Conservation (phyloP, 2,113 vertebrate genomes). For the Himantopus leucocephalus region DNA sequence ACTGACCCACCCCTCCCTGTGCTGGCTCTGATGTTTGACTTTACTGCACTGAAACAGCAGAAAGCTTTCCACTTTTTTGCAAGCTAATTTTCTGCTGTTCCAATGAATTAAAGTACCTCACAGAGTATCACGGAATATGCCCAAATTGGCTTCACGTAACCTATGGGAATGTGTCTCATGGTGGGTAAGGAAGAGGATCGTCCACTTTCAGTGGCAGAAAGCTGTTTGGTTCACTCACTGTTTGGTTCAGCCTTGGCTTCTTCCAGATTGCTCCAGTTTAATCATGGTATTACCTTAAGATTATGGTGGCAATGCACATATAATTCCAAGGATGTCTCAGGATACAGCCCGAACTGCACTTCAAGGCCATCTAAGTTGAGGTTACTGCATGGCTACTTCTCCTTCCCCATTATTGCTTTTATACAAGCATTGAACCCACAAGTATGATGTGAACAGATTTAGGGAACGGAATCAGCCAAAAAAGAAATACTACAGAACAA, state of each 20-base stretch:
- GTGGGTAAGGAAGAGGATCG: not conserved
- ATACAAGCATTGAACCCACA: not conserved
- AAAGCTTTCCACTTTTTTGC: not conserved
- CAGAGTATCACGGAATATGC: not conserved
- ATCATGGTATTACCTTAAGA: not conserved
- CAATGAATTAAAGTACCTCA: not conserved
- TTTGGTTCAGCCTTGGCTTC: not conserved
- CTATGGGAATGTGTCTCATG: not conserved
- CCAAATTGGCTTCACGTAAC: not conserved
- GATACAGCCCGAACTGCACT: not conserved
- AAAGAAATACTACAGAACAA: not conserved
- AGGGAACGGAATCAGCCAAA: not conserved
- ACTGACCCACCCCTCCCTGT: not conserved
- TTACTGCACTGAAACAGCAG: not conserved
- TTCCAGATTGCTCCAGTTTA: not conserved
- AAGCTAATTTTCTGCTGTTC: not conserved
- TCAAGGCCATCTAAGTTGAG: not conserved
- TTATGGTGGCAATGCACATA: not conserved
- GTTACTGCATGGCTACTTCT: not conserved
- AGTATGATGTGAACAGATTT: not conserved
- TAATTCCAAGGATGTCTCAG: not conserved
- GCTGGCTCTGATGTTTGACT: not conserved
- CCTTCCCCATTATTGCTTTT: not conserved
- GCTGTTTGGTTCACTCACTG: not conserved
- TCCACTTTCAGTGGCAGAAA: not conserved